A percentile compares a stretch with the other conserved stretches of the same genome.
Conservation (phyloP, 2,888 invertebrate genomes). For the Danaus chrysippus region DNA sequence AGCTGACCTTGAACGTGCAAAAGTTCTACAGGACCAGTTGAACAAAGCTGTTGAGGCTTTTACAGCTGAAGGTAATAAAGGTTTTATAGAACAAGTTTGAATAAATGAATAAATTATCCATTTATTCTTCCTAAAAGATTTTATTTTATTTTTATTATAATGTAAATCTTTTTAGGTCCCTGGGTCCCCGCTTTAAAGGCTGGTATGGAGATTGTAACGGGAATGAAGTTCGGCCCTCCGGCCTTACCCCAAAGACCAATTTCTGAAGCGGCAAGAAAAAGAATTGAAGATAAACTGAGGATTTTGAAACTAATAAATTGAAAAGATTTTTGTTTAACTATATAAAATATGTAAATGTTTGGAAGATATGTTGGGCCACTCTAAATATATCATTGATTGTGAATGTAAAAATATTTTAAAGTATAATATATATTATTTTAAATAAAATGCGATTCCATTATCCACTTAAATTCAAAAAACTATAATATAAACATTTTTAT, state of each 20-base stretch:
- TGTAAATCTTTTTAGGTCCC: slow-evolving; percentile 65
- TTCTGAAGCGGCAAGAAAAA: slow-evolving; percentile 55
- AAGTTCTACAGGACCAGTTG: slow-evolving; percentile 74
- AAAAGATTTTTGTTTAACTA: slow-evolving; percentile 3
- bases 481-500: too few relatives aligned
- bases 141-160: background rate
- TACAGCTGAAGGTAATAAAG: slow-evolving; percentile 71
- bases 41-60: slow-evolving; percentile 72
- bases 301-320: slow-evolving; percentile 21
- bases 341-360: background rate
- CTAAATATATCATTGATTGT: too few relatives aligned
- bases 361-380: background rate
- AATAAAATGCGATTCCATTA: too few relatives aligned
- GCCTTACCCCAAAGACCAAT: slow-evolving; percentile 77
- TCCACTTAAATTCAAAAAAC: too few relatives aligned
- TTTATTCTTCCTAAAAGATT: background rate
- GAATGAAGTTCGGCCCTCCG: slow-evolving; percentile 81
- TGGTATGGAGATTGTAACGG: slow-evolving; percentile 81
- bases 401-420: too few relatives aligned
- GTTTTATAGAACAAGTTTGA: background rate
- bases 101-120: background rate
- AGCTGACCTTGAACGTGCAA: slow-evolving; percentile 69
- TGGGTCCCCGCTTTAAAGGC: slow-evolving; percentile 86
- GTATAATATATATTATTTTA: too few relatives aligned
- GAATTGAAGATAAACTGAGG: slow-evolving; percentile 53